Percentiles rank a stretch among this genome's conserved stretches.
Evolutionary conservation across 1,140 invertebrate genomes (phyloP).

Genomic region (Dufourea novaeangliae): DNA sequence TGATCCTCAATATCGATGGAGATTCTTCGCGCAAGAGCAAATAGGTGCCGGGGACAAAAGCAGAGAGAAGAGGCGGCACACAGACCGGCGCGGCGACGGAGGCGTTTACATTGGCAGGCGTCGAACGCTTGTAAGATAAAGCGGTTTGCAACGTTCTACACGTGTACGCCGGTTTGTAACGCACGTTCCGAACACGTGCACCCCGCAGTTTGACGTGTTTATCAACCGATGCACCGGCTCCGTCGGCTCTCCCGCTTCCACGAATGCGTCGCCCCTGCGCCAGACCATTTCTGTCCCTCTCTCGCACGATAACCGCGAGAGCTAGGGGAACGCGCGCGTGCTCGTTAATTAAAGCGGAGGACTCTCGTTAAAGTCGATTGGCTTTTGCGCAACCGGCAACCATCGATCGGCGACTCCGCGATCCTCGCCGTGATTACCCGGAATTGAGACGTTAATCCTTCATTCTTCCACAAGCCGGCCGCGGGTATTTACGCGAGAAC

Average conservation of each 20-base stretch:
- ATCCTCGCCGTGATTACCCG: conserved; percentile 32
- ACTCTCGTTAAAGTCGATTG: conserved; percentile 65
- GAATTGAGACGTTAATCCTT: conserved; percentile 60
- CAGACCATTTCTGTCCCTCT: conserved; percentile 11
- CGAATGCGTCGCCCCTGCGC: conserved; percentile 6
- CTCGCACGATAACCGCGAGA: conserved; percentile 43
- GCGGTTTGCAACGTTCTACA: conserved; percentile 57
- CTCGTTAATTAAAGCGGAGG: conserved; percentile 66
- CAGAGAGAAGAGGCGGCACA: conserved; percentile 11
- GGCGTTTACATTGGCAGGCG: conserved; percentile 63
- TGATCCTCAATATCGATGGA: background rate
- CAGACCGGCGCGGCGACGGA: conserved; percentile 33
- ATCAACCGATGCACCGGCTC: conserved; percentile 53
- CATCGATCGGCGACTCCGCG: conserved; percentile 58
- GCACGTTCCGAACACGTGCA: conserved; percentile 59
- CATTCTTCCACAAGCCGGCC: conserved; percentile 19
- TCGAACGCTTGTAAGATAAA: conserved; percentile 70
- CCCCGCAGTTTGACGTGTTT: conserved; percentile 64
- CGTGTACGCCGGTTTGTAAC: conserved; percentile 60
- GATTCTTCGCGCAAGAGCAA: background rate
- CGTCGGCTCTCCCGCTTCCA: conserved; percentile 46
- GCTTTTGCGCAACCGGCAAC: conserved; percentile 53
- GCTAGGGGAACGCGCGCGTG: conserved; percentile 21
- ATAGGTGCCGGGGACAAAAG: conserved; percentile 14
- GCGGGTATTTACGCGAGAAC: conserved; percentile 18